A percentile compares a stretch with the other conserved stretches of the same genome.
These are phyloP conservation scores for Spinus pinus DNA, from an alignment of 2,797 vertebrate genomes.

Conservation along the genomic window DNA sequence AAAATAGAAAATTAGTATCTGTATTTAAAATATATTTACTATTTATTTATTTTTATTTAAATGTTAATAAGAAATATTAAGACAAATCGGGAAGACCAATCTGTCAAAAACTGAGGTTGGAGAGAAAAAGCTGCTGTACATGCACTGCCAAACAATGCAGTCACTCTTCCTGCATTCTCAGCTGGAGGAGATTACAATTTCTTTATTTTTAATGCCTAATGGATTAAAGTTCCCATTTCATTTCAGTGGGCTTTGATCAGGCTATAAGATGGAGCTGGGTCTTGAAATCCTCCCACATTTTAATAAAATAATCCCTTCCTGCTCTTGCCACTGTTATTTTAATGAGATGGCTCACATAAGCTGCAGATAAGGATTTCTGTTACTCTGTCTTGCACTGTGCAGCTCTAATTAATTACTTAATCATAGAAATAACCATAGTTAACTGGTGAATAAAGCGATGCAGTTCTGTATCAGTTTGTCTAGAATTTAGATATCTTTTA, in stretches of 20 bases:
- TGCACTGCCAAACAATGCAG: conserved; percentile 23
- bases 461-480: neutral
- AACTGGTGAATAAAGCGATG: neutral
- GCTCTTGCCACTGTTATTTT: neutral
- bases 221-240: conserved; percentile 39
- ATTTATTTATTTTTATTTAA: conserved; percentile 47
- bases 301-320: neutral
- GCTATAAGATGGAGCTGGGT: neutral
- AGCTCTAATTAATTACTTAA: conserved; percentile 23
- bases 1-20: neutral
- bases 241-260: conserved; percentile 35
- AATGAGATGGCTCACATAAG: conserved; percentile 4
- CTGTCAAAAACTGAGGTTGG: neutral
- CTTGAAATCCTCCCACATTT: conserved; percentile 7
- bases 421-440: neutral
- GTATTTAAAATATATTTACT: conserved; percentile 23
- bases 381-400: neutral
- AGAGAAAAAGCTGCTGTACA: neutral
- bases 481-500: neutral
- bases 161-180: conserved; percentile 19
- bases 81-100: neutral
- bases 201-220: conserved; percentile 37
- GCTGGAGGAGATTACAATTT: conserved; percentile 26
- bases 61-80: neutral
- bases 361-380: neutral